Conservation (phyloP, 2,888 invertebrate genomes). For the Neocrepidodera transversa region DNA sequence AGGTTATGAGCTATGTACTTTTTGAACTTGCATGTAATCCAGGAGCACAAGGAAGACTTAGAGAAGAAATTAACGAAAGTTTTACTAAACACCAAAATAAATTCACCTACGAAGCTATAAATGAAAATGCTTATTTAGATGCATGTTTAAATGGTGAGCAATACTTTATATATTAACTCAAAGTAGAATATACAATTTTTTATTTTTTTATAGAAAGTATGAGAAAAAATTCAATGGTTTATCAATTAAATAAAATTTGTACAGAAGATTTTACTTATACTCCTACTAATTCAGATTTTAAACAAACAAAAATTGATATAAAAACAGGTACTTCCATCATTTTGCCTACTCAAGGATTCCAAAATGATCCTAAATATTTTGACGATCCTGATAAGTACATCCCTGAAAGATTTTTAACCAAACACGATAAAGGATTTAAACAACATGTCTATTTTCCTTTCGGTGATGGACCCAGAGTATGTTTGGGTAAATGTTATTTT, state of each 20-base stretch:
- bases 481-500: conserved; percentile 45
- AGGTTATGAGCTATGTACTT: conserved; percentile 47
- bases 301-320: conserved; percentile 39
- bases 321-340: conserved; percentile 51
- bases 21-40: conserved; percentile 58
- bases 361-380: conserved; percentile 55
- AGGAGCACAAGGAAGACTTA: conserved; percentile 56
- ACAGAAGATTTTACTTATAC: conserved; percentile 42
- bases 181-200: too few relatives aligned
- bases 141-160: conserved; percentile 60
- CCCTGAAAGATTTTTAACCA: conserved; percentile 56
- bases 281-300: conserved; percentile 28
- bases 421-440: conserved; percentile 38
- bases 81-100: conserved; percentile 55
- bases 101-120: conserved; percentile 61
- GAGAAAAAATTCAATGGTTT: conserved; percentile 10
- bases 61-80: conserved; percentile 57
- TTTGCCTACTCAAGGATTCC: conserved; percentile 53
- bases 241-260: conserved; percentile 39
- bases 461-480: conserved; percentile 51
- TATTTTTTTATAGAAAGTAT: conserved; percentile 27
- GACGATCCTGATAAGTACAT: conserved; percentile 57
- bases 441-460: conserved; percentile 50
- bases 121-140: conserved; percentile 62
- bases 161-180: too few relatives aligned